Conservation (phyloP, 2,113 vertebrate genomes). For the Lutjanus erythropterus region DNA sequence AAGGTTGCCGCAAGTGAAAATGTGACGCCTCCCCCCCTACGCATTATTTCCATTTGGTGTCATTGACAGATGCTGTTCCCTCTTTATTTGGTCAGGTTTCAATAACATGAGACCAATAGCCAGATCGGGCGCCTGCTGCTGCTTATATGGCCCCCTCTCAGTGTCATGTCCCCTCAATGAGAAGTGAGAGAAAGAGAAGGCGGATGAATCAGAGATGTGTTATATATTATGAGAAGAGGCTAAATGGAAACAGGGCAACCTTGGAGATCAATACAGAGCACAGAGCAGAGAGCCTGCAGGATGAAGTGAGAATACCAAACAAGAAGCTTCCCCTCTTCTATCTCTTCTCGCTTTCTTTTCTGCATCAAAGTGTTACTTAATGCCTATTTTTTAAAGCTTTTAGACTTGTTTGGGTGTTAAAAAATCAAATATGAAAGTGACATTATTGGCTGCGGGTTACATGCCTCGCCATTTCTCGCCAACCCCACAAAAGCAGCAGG, state of each 20-base stretch:
- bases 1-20: conserved; percentile 22
- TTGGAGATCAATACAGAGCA: conserved; percentile 77
- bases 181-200: conserved; percentile 51
- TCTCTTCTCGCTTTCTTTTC: neutral
- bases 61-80: conserved; percentile 72
- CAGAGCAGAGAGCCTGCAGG: conserved; percentile 58
- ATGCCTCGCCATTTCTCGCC: conserved; percentile 60
- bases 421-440: conserved; percentile 65
- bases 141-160: conserved; percentile 58
- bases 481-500: conserved; percentile 71
- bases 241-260: conserved; percentile 78
- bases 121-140: conserved; percentile 72
- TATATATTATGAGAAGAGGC: conserved; percentile 80
- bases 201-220: conserved; percentile 75
- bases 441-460: conserved; percentile 68
- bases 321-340: conserved; percentile 25
- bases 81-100: conserved; percentile 78
- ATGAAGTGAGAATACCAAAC: conserved; percentile 76
- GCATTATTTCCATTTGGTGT: conserved; percentile 70
- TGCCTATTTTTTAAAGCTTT: conserved; percentile 37
- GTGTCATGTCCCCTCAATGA: conserved; percentile 71
- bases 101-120: conserved; percentile 77
- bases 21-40: neutral
- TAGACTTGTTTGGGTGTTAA: conserved; percentile 38
- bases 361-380: neutral